Evolutionary conservation across 2,797 vertebrate genomes (phyloP).

Genomic region (Anguilla marmorata): DNA sequence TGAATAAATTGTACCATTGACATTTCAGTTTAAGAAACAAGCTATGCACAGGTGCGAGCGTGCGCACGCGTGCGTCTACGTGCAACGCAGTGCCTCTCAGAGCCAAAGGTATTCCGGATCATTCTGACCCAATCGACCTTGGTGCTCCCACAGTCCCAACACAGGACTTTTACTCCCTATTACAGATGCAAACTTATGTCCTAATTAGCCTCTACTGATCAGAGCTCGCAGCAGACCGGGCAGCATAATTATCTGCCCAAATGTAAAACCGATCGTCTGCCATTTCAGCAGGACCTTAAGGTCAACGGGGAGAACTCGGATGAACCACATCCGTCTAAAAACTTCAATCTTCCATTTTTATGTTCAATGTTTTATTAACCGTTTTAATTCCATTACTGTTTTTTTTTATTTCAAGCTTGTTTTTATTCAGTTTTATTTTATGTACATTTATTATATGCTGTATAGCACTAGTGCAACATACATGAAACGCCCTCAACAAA

Average conservation of each 20-base stretch:
- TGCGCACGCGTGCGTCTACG: background rate
- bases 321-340: background rate
- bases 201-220: conserved; percentile 60
- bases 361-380: background rate
- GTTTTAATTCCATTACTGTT: background rate
- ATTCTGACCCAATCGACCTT: background rate
- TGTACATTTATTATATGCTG: background rate
- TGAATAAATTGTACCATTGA: background rate
- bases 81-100: background rate
- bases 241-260: conserved; percentile 49
- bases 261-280: conserved; percentile 49
- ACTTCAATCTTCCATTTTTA: background rate
- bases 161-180: background rate
- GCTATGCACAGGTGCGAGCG: background rate
- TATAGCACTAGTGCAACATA: too few relatives aligned
- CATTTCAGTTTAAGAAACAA: background rate
- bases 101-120: background rate
- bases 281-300: conserved; percentile 42
- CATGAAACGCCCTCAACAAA: too few relatives aligned
- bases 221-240: conserved; percentile 50
- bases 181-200: conserved; percentile 48
- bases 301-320: conserved; percentile 58
- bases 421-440: background rate
- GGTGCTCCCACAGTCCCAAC: background rate
- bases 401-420: background rate